Base-by-base conservation (phyloP, 2,888 invertebrate genomes). In the Stramonita haemastoma region DNA sequence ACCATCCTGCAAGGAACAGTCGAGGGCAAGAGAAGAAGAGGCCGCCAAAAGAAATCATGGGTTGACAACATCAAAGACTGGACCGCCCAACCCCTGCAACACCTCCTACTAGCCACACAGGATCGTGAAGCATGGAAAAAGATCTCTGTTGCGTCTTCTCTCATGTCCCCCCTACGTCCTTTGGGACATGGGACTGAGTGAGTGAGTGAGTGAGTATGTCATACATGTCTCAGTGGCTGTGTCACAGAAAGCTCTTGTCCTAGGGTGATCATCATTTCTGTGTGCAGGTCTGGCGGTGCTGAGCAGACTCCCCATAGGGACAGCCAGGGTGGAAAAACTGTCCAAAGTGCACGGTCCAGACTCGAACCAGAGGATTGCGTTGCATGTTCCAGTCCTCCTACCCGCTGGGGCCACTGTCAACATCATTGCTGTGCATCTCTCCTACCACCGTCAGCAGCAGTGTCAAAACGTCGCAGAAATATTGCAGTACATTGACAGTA, bases 361-460 rank as follows among this genome's bases (percentile, higher is more conserved):
- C 91, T 93, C 91, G n/a, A 95, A 95, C 89, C 92, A 91, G 66
- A 91, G 95, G 26, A 89, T 94, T 57, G 92, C 92, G 11, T 89
- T 95, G 13, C 93, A 94, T 90, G 93, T 92, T 13, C 90, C 90
- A 34, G 86, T 95, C 15, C 84, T 90, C 66, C 56, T 93, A 0
- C 88, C 88, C 15, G 70, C 89, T 11, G 87, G 90, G 11, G 87
- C 57, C 0, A 56, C 57, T 11, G 89, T 91, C 15, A 91, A 93
- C 90, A 77, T 95, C 8, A 87, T 93, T 70, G 93, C 93, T 13
- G 93, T 94, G 13, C 95, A 95, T 86, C 92, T 95, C 83, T 95
- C 95, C 8, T 95, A 95, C 89, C 93, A 95, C 87, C 91, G 94
- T 87, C 92, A 92, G 60, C 95, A 95, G 90, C 95, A 95, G 90